Base-by-base conservation (phyloP, 1,140 invertebrate species). In the Bombyx mori region DNA sequence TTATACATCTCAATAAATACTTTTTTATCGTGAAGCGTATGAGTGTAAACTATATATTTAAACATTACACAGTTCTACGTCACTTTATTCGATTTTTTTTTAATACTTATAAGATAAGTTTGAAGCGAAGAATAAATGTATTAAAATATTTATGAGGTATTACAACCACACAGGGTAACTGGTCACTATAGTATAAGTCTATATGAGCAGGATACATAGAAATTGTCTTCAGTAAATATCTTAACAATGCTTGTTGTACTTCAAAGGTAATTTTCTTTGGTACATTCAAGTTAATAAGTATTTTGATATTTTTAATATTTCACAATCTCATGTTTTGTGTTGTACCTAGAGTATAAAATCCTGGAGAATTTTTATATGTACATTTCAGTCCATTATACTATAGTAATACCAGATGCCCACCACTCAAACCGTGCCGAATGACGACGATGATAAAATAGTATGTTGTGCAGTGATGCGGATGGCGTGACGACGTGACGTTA, bases 391-490 rank as follows among this genome's bases (percentile, higher is more conserved):
- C 8, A n/a, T 22, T 12, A 52, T 44, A 58, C 48, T 47, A 65
- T 62, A 69, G 73, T 53, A 65, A 58, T 59, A 61, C 78, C 75
- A 81, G 75, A 73, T 66, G 72, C 67, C 69, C 48, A 61, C 80
- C 83, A 79, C 73, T 79, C 83, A 86, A 73, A 86, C 81, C 68
- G 78, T 87, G 80, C 73, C 68, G 58, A 61, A 79, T 82, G 82
- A 81, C 68, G 62, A 48, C 26, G 54, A 82, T 82, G 77, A 79
- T 61, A 10, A 8, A 26, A 35, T 51, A 51, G 66, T 69, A 82
- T 81, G 74, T 79, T 59, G 74, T 82, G 78, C 62, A 75, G 81
- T 86, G 83, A 84, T 84, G 83, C 78, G 79, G 83, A 84, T 71
- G 61, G 72, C 71, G 69, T 69, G 66, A 67, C 69, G 68, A 75